Evolutionary conservation across 2,113 vertebrate species (phyloP), one percentile per base, ranked within the genome.

Genomic region (Setophaga petechia): DNA sequence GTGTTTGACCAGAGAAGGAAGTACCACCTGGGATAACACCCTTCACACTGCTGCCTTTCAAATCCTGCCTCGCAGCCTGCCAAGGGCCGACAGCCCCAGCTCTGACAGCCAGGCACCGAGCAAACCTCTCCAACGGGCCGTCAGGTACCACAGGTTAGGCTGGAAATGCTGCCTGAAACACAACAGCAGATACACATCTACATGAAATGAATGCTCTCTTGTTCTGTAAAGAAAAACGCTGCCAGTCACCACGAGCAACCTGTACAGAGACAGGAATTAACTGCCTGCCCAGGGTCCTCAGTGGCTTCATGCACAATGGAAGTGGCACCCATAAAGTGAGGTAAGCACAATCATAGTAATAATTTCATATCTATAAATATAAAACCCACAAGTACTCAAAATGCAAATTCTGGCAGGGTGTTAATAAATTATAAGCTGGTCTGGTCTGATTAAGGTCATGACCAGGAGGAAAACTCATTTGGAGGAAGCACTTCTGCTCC

Each of bases 241-340:
- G 71, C 87, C 84, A 85, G 95, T 27, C 75, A 77, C 43, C 66
- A 44, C 18, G 27, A 93, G 68, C 51, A 89, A 14, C 39, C 61
- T 33, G 44, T 6, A n/a, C 7, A 5, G 80, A 91, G 92, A 47
- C 2, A 39, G 95, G 95, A 95, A 97, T 95, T 95, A 97, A 97
- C 94, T 68, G 58, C 93, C 91, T 96, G 94, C 93, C 63, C 23
- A 69, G 43, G 43, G 63, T 78, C 72, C 87, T 95, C 67, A 63
- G 49, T 14, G 30, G 83, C 57, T 82, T 74, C 47, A 39, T 52
- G 63, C 72, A 86, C 30, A 41, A 8, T 4, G 69, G 89, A 96
- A 87, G 66, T 2, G 57, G 54, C 87, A 90, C 43, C 49, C 83
- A 59, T 39, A 73, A 91, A 90, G 51, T 51, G 47, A 95, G 76